Evolutionary conservation across 2,113 vertebrate species (phyloP).

Genomic region (Mus musculus): GRCm39 chr1:89440001-89440500

Average conservation of each 20-base stretch:
- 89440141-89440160: not conserved
- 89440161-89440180: accelerated
- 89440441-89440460: accelerated
- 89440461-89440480: too few species aligned
- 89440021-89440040: accelerated
- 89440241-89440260: accelerated
- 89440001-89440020: not conserved
- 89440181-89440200: accelerated
- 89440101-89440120: not conserved
- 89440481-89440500: too few species aligned
- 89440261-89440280: not conserved
- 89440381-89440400: not conserved
- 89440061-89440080: not conserved
- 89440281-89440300: not conserved
- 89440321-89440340: not conserved
- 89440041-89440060: not conserved
- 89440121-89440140: not conserved
- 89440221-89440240: accelerated
- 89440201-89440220: accelerated
- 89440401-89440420: not conserved
- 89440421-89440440: not conserved
- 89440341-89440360: not conserved
- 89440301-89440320: not conserved
- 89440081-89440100: accelerated
- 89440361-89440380: not conserved